A percentile compares a stretch with the other conserved stretches of the same genome.
Evolutionary conservation across 2,888 invertebrate species (phyloP).

Genomic region (Dynastes grantii): DNA sequence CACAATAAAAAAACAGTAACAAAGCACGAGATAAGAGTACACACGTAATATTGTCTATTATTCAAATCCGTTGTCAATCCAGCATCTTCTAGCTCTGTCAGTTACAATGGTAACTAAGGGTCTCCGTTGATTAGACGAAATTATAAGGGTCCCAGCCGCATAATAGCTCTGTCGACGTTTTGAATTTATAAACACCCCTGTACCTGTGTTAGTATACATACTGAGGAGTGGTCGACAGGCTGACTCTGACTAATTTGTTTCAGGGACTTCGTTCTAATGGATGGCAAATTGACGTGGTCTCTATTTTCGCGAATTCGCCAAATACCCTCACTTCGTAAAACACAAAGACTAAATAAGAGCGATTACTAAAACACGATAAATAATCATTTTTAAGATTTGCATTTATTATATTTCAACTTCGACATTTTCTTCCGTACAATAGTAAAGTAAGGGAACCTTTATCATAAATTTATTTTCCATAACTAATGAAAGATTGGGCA

Average conservation of each 20-base stretch:
- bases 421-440: not conserved
- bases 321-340: not conserved
- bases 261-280: not conserved
- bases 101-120: not conserved
- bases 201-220: not conserved
- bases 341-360: not conserved
- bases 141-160: not conserved
- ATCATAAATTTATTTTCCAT: too few species aligned
- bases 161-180: conserved; percentile 7
- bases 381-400: not conserved
- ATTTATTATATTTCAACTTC: not conserved
- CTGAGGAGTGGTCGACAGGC: not conserved
- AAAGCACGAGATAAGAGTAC: too few species aligned
- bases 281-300: not conserved
- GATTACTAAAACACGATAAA: not conserved
- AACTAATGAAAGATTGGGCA: too few species aligned
- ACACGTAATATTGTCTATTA: too few species aligned
- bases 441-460: not conserved
- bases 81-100: not conserved
- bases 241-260: not conserved
- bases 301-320: not conserved
- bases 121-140: not conserved
- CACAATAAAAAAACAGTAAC: too few species aligned
- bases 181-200: conserved; percentile 2
- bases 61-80: not conserved